Base-by-base conservation (phyloP, 2,888 invertebrate species). In the Latrodectus elegans region DNA sequence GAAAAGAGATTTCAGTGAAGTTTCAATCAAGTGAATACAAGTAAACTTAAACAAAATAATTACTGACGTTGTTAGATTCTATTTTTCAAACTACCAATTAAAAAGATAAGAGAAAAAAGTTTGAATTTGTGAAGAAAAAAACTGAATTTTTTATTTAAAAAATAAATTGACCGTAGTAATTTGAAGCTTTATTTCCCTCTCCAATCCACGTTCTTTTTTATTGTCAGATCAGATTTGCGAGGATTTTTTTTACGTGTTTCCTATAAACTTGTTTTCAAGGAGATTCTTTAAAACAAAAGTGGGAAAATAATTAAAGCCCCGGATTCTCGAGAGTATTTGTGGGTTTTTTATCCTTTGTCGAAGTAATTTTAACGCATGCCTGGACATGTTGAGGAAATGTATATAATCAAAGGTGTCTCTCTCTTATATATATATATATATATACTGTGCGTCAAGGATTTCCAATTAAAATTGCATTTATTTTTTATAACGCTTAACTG, bases 61-160 rank as follows among this genome's bases (percentile, higher is more conserved):
- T 71, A 79, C 71, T 11, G 68, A 64, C 55, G 65, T 38, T 73
- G 74, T 74, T 81, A 52, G 38, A 53, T 73, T 53, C 52, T 64
- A 81, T 81, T 64, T 73, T 74, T 81, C 74, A 81, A 73, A 81
- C 74, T 74, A 73, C 67, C 70, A 81, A 81, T 81, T 81, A 81
- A 55, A 53, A 22, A n/a, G 17, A 81, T 71, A 79, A 71, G 71
- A 71, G 79, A 79, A 79, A 38, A 49, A 79, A 70, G 26, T 79
- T 79, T 22, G 68, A 68, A 68, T n/a, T 52, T 4, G 15, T n/a
- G 53, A 53, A 71, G 53, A 74, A 52, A 73, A 80, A 60, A 68
- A 55, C 38, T 0, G 38, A n/a, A n/a, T 81, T 81, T 73, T 81
- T 73, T 51, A n/a, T 53, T 11, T 52, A 73, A 60, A 51, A 80